Percentiles rank a stretch among this genome's conserved stretches.
These are phyloP conservation scores for Drosophila nebulosa DNA, from an alignment of 1,140 invertebrate species.

Conservation along the genomic window DNA sequence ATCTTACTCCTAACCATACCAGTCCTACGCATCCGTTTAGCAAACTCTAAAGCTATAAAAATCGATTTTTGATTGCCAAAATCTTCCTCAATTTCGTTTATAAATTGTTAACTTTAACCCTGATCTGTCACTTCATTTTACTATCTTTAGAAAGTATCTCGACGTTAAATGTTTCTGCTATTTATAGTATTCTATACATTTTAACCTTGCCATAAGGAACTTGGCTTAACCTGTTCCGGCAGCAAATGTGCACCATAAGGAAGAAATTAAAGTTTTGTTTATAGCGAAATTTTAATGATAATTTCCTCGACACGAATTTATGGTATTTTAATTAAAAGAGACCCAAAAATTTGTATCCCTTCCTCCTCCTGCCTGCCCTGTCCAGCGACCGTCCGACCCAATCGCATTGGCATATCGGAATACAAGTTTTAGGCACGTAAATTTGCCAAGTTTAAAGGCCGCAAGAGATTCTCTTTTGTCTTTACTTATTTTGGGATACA, in stretches of 20 bases:
- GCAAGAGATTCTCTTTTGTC: conserved; percentile 14
- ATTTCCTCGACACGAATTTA: conserved; percentile 76
- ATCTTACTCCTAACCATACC: background rate
- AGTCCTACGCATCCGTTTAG: background rate
- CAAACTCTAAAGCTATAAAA: background rate
- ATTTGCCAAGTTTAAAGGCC: conserved; percentile 50
- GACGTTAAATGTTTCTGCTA: background rate
- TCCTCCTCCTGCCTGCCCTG: too few relatives aligned
- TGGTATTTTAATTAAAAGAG: conserved; percentile 76
- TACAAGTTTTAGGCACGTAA: conserved; percentile 74
- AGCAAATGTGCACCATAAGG: conserved; percentile 59
- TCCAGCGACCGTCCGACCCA: too few relatives aligned
- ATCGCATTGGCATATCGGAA: conserved; percentile 40
- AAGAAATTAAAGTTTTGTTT: conserved; percentile 63
- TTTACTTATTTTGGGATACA: conserved; percentile 59
- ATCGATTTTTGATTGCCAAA: background rate
- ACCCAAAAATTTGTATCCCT: conserved; percentile 22
- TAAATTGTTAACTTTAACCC: background rate
- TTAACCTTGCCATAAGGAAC: conserved; percentile 44
- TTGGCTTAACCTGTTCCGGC: conserved; percentile 20
- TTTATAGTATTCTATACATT: conserved; percentile 10
- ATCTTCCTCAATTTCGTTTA: background rate
- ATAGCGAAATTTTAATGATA: conserved; percentile 70
- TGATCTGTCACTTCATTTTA: background rate
- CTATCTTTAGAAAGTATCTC: conserved; percentile 21